Evolutionary conservation across 2,888 invertebrate genomes (phyloP), one percentile per base, ranked within the genome.

Genomic region (Dorcus hopei): DNA sequence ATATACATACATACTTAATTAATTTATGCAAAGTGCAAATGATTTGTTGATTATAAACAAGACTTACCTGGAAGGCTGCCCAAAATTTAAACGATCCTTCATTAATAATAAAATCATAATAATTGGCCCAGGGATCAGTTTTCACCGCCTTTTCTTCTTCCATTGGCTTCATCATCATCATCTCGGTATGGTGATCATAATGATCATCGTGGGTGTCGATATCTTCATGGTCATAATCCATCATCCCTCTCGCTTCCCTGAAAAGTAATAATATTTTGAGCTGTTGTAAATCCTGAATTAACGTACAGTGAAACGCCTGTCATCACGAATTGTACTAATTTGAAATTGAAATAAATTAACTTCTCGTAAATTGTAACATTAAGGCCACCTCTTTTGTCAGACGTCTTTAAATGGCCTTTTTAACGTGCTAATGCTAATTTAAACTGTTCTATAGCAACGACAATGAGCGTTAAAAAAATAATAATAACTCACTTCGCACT

Each of bases 1-100:
- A 3, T 19, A 19, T 19, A 3, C 19, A n/a, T n/a, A n/a, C n/a
- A n/a, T n/a, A n/a, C n/a, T n/a, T n/a, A n/a, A n/a, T 19, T 19
- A 19, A 33, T 33, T 33, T 7, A 33, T 26, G 26, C 5, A 26
- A 26, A 2, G 5, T 26, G 5, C 3, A 26, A 26, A 4, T 26
- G 26, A 4, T 3, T 26, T 26, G 4, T 26, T 26, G 4, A 42
- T 42, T 42, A 5, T 42, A 6, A 42, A 14, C 14, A 5, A 4
- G 11, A 6, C 14, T 77, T 77, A 91, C 91, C 84, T 93, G 92
- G 76, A 93, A 93, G 7, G 83, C 90, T 39, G 92, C 91, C 92
- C 92, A 93, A 78, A 93, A 93, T 74, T 93, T 93, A 79, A 91
- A 93, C 14, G 91, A 92, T 2, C 91, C 91, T 74, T 93, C 93